A percentile compares a stretch with the other conserved stretches of the same genome.
Conservation (phyloP, 2,888 invertebrate species). For the Aquatica leii region DNA sequence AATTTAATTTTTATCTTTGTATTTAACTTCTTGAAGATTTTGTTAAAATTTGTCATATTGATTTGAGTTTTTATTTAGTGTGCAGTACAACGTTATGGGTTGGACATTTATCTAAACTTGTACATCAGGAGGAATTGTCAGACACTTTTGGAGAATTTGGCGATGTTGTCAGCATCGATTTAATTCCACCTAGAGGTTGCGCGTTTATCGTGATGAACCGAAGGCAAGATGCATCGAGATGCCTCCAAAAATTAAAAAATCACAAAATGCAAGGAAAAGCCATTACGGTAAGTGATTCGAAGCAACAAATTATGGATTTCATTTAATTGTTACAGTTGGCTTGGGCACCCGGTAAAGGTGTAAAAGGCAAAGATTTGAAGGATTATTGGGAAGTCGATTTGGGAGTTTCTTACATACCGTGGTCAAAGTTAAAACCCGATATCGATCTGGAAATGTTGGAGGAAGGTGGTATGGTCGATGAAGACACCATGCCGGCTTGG, state of each 20-base stretch:
- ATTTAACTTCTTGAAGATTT: no score
- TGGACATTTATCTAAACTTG: conserved; percentile 94
- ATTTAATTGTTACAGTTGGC: conserved; percentile 72
- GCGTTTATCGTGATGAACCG: conserved; percentile 98
- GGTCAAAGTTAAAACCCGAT: conserved; percentile 77
- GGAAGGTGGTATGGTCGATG: conserved; percentile 93
- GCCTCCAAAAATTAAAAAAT: conserved; percentile 85
- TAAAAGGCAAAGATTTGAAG: conserved; percentile 95
- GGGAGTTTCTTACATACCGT: conserved; percentile 95
- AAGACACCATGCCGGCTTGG: conserved; percentile 90
- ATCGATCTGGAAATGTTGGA: conserved; percentile 83
- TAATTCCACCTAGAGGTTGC: conserved; percentile 96
- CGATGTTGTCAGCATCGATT: conserved; percentile 88
- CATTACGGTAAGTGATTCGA: conserved; percentile 78
- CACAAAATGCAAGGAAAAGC: conserved; percentile 91
- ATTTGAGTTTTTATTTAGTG: conserved; percentile 64
- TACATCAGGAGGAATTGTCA: conserved; percentile 92
- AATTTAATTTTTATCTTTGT: no score
- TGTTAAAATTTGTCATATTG: neutral
- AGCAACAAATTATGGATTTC: neutral
- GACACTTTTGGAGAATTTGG: conserved; percentile 93
- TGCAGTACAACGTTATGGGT: conserved; percentile 98
- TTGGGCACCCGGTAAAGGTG: conserved; percentile 97
- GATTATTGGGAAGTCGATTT: conserved; percentile 97
- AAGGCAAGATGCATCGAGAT: conserved; percentile 89